Percentiles rank a stretch among this genome's conserved stretches.
phyloP scores from a whole-genome alignment of 1,140 invertebrate species.

The Branchinecta lindahli region DNA sequence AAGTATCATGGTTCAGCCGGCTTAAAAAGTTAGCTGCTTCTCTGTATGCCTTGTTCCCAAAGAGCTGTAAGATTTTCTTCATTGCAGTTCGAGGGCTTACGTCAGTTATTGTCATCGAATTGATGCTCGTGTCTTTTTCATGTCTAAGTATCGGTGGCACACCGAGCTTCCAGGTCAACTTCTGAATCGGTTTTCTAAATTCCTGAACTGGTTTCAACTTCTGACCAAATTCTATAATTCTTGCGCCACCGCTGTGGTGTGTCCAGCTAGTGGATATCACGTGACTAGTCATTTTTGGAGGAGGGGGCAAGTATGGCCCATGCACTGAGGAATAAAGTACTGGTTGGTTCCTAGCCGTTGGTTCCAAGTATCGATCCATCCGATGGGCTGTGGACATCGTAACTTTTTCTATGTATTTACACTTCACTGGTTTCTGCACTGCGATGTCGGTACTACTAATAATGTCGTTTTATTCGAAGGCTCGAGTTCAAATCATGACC shows the following conservation, averaged over 20 bases:
- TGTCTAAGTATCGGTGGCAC: background rate
- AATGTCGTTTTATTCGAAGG: no score
- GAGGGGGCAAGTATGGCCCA: background rate
- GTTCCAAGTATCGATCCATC: conserved; percentile 4
- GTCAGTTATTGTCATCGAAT: conserved; percentile 40
- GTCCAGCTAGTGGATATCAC: background rate
- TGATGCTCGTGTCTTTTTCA: conserved; percentile 29
- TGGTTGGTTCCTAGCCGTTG: background rate
- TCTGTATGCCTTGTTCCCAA: conserved; percentile 58
- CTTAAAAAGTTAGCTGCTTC: conserved; percentile 60
- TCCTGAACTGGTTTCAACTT: background rate
- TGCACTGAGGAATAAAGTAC: background rate
- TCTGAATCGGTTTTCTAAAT: conserved; percentile 1
- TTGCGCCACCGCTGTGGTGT: background rate
- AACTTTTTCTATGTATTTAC: no score
- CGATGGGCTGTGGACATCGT: background rate
- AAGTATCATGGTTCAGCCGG: conserved; percentile 51
- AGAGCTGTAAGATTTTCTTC: conserved; percentile 44
- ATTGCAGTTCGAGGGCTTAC: conserved; percentile 52
- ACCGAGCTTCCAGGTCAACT: background rate
- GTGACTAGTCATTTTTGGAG: background rate
- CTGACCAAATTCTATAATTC: background rate
- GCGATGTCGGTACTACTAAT: no score
- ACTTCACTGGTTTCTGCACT: no score
- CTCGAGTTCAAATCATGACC: no score